Conservation (phyloP, 1,140 invertebrate species). For the Acromyrmex echinatior region DNA sequence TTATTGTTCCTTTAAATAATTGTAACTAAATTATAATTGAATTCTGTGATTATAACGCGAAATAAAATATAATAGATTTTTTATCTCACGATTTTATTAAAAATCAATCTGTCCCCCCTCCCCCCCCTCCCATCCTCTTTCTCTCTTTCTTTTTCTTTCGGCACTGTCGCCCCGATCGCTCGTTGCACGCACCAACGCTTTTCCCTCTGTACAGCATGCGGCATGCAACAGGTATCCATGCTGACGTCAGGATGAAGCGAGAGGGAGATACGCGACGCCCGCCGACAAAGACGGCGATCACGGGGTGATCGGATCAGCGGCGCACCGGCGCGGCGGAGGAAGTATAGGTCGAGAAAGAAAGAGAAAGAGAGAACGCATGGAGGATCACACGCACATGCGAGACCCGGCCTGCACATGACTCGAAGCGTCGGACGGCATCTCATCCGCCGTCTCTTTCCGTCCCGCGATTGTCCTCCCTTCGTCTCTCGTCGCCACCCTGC, state of each 20-base stretch:
- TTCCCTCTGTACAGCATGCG: slow-evolving; percentile 49
- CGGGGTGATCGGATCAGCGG: slow-evolving; percentile 40
- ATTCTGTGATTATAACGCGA: not conserved
- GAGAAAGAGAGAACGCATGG: not conserved
- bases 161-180: slow-evolving; percentile 27
- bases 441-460: slow-evolving; percentile 47
- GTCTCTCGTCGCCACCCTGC: slow-evolving; percentile 43
- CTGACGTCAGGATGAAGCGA: slow-evolving; percentile 75
- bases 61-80: not conserved
- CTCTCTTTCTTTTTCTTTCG: not conserved
- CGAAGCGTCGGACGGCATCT: slow-evolving; percentile 14
- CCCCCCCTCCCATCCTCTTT: not conserved
- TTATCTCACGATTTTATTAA: no score
- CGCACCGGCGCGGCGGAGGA: slow-evolving; percentile 22
- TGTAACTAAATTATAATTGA: not conserved
- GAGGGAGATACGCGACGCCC: slow-evolving; percentile 46
- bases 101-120: not conserved
- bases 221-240: slow-evolving; percentile 81
- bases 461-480: slow-evolving; percentile 15
- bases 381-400: slow-evolving; percentile 64
- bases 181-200: slow-evolving; percentile 62
- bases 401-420: slow-evolving; percentile 63
- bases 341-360: slow-evolving; percentile 16
- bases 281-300: slow-evolving; percentile 8
- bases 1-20: not conserved